Percentiles rank a stretch among this genome's conserved stretches.
These are phyloP conservation scores for Metaphire vulgaris DNA, from an alignment of 1,140 invertebrate genomes.

Conservation along the genomic window DNA sequence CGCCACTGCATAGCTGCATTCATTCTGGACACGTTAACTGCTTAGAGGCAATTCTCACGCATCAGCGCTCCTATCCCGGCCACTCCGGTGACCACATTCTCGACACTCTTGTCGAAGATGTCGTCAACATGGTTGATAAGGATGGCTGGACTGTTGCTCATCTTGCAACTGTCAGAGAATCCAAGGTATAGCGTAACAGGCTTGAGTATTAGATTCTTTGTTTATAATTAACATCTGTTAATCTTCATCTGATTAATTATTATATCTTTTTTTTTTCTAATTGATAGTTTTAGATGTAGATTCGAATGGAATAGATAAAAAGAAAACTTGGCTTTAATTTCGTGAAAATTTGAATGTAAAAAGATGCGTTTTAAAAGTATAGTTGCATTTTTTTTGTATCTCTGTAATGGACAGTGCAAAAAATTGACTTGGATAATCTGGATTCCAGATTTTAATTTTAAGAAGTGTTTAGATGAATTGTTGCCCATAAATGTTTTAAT, in stretches of 20 bases:
- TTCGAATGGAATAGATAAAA: too few species aligned
- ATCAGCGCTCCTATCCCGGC: conserved; percentile 29
- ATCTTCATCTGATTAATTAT: background rate
- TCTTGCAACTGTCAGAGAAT: conserved; percentile 38
- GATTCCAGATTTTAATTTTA: too few species aligned
- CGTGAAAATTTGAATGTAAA: too few species aligned
- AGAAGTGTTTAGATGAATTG: too few species aligned
- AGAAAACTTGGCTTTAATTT: too few species aligned
- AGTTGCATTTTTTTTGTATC: too few species aligned
- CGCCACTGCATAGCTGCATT: conserved; percentile 41
- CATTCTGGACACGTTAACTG: conserved; percentile 36
- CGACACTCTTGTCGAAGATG: conserved; percentile 14
- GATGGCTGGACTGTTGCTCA: conserved; percentile 42
- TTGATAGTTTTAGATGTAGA: background rate
- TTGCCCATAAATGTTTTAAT: too few species aligned
- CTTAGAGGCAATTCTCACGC: conserved; percentile 37
- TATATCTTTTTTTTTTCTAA: background rate
- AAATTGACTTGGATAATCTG: too few species aligned
- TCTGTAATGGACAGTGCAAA: too few species aligned
- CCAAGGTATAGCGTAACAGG: conserved; percentile 28
- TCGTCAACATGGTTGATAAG: conserved; percentile 38
- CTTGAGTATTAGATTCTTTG: background rate
- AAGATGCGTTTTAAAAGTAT: too few species aligned
- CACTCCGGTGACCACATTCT: conserved; percentile 29
- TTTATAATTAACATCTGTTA: too few species aligned